Conservation (phyloP, 1,140 invertebrate species). For the Parasteatoda tepidariorum region DNA sequence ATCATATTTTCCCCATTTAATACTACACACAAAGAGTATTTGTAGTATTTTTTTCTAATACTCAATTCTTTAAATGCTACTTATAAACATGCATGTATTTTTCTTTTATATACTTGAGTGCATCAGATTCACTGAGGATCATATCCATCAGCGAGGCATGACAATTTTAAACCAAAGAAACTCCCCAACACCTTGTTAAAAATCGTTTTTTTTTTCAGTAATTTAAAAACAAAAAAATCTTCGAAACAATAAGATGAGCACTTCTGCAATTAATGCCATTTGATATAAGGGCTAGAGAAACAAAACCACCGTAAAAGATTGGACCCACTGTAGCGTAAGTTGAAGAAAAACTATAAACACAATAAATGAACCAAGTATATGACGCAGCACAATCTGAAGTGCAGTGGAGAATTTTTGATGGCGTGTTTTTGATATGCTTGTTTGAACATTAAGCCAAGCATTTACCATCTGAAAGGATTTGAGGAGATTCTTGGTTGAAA, state of each 20-base stretch:
- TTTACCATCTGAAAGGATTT: background rate
- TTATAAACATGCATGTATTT: too few relatives aligned
- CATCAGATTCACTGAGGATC: too few relatives aligned
- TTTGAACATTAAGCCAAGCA: constrained; percentile 1
- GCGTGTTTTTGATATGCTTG: constrained; percentile 11
- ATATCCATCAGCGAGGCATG: background rate
- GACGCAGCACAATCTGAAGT: background rate
- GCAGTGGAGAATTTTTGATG: background rate
- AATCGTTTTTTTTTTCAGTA: background rate
- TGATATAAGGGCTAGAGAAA: constrained; percentile 13
- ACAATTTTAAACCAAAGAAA: background rate
- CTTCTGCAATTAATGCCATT: constrained; percentile 30
- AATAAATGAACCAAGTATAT: background rate
- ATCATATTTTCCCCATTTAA: too few relatives aligned
- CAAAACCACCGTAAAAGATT: constrained; percentile 9
- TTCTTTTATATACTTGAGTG: too few relatives aligned
- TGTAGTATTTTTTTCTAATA: too few relatives aligned
- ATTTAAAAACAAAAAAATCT: background rate
- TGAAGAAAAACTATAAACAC: background rate
- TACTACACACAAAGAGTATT: too few relatives aligned
- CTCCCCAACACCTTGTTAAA: background rate
- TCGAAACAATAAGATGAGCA: constrained; percentile 8
- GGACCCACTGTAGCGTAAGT: background rate
- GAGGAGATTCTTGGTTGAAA: too few relatives aligned
- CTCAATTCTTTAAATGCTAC: too few relatives aligned